Base-by-base conservation (phyloP, 2,888 invertebrate genomes). In the Caenorhabditis japonica region DNA sequence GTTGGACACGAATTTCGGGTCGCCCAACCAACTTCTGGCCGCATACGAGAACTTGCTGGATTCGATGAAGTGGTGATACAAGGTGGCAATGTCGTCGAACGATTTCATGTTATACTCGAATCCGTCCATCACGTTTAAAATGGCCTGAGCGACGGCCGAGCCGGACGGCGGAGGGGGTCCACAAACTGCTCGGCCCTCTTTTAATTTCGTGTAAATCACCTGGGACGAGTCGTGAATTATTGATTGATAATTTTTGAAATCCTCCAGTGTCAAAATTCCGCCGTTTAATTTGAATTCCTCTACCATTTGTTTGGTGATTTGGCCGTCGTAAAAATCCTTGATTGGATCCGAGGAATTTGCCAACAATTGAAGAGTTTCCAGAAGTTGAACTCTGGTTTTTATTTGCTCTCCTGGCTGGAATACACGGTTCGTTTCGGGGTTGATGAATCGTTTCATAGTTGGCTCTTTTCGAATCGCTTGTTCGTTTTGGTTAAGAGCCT, bases 41-140 rank as follows among this genome's bases (percentile, higher is more conserved):
- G 80, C 77, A 88, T 93, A 95, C 17, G 93, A 94, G 90, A 92
- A 95, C 88, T 97, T 97, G 88, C 94, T 93, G 3, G 93, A 91
- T 88, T 97, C 97, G 8, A 93, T 90, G 77, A 95, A 90, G 74
- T 94, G 91, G 83, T 97, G 97, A 91, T 93, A 93, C 1, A 93
- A 92, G 0, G 88, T 77, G 19, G 78, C 71, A 58, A 82, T 77
- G 43, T 81, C 84, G 19, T 78, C 71, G 60, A 83, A 76, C 7
- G 82, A 79, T 34, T 78, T 83, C 59, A 76, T 69, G 43, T 80
- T 77, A 49, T 77, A 81, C 21, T 83, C 62, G 30, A 80, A 78
- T n/a, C 90, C 91, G 60, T 90, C 89, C 44, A 97, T 90, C 51
- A 95, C 91, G 85, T 93, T 93, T 76, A 97, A 89, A 55, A 95